Evolutionary conservation across 2,113 vertebrate genomes (phyloP), one percentile per base, ranked within the genome.

Genomic region (Taurulus bubalis): DNA sequence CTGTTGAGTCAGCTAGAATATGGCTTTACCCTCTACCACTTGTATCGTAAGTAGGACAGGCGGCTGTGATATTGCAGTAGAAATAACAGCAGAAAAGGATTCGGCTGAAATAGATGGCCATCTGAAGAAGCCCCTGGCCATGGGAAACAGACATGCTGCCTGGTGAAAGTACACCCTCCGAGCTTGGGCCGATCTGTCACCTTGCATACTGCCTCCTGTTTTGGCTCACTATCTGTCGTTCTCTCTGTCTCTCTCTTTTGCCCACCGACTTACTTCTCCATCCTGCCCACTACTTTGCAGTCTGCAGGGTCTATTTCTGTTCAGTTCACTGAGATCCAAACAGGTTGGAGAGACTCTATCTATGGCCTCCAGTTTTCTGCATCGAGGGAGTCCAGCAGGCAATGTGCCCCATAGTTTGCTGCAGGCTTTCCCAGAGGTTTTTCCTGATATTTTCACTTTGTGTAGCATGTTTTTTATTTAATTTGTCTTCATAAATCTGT

Each of bases 181-280:
- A 87, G 70, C 71, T 60, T 53, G 30, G 22, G n/a, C 82, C 88
- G 86, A 88, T 92, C 80, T 89, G 89, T 84, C 84, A 60, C 76
- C 85, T 87, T 72, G 24, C 65, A 71, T 24, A 64, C 49, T 40
- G 62, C 45, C 65, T 85, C 84, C 60, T 77, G 64, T 56, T 83
- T 51, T 53, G 68, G 71, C n/a, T 82, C n/a, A 18, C 53, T 77
- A 42, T 83, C 79, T 75, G 40, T 60, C 65, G 80, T 69, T 70
- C 59, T 77, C 67, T 56, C 30, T 24, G 3, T 58, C 71, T 34
- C 45, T 56, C 49, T 53, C 12, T 70, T 42, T 73, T 18, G 3
- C 16, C n/a, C 63, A 51, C n/a, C 24, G 56, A 30, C 22, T 69
- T 40, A 10, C 55, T 66, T 22, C 49, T 75, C 55, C 68, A 22